A percentile compares a stretch with the other conserved stretches of the same genome.
These are phyloP conservation scores for Cosmia pyralina DNA, from an alignment of 2,888 invertebrate genomes.

Conservation along the genomic window DNA sequence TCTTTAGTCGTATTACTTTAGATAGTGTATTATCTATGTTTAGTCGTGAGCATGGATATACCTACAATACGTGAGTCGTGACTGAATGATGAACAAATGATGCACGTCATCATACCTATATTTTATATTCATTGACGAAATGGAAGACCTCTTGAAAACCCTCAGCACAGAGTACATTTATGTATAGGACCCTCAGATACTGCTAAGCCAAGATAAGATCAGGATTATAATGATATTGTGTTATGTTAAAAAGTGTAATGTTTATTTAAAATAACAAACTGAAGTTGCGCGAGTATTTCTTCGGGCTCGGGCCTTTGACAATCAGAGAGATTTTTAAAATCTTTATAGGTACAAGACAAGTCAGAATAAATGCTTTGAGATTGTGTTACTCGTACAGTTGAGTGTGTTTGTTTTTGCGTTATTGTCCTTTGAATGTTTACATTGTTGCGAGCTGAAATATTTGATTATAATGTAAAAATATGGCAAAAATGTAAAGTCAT, in stretches of 20 bases:
- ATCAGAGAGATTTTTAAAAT: slow-evolving; percentile 7
- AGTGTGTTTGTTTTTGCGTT: background rate
- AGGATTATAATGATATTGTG: background rate
- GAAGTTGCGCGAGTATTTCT: background rate
- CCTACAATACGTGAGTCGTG: too few species aligned
- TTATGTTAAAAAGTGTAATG: background rate
- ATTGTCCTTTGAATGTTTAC: background rate
- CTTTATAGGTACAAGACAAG: background rate
- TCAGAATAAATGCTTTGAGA: slow-evolving; percentile 9
- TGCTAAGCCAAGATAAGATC: background rate
- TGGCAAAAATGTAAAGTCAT: background rate
- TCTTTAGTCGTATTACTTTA: too few species aligned
- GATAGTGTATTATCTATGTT: too few species aligned
- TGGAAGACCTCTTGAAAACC: too few species aligned
- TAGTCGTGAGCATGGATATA: too few species aligned
- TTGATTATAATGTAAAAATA: background rate
- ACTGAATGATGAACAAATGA: too few species aligned
- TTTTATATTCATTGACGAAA: too few species aligned
- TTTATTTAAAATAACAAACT: slow-evolving; percentile 1
- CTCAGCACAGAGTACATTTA: too few species aligned
- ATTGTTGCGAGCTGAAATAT: background rate
- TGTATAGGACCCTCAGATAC: too few species aligned
- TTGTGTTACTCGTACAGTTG: slow-evolving; percentile 8
- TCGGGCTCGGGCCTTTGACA: slow-evolving; percentile 12
- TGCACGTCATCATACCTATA: too few species aligned